Conservation (phyloP, 2,797 vertebrate species). For the Sus cebifrons region DNA sequence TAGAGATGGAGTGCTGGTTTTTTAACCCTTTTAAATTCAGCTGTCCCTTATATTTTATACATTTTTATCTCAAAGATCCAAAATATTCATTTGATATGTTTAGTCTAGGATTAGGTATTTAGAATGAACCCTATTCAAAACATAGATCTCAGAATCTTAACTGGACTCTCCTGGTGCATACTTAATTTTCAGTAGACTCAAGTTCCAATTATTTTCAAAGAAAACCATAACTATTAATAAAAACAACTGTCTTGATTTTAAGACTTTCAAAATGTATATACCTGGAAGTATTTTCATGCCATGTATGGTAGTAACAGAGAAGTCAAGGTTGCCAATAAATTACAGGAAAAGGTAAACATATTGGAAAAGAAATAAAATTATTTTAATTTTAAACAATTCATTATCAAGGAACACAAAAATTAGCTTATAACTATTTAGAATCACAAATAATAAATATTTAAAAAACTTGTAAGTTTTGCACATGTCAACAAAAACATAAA, state of each 20-base stretch:
- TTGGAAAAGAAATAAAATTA: background rate
- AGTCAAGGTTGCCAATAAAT: slow-evolving; percentile 16
- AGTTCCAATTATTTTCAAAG: slow-evolving; percentile 26
- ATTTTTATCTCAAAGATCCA: slow-evolving; percentile 33
- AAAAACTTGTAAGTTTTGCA: background rate
- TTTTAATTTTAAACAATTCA: slow-evolving; percentile 18
- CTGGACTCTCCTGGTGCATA: background rate
- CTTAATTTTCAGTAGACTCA: background rate
- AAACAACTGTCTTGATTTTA: background rate
- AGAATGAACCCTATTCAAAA: slow-evolving; percentile 61
- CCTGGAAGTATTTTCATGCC: background rate
- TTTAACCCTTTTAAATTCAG: background rate
- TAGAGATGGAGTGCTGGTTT: background rate
- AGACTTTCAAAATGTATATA: background rate
- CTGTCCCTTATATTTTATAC: background rate
- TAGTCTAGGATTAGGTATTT: background rate
- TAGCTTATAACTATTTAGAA: slow-evolving; percentile 51
- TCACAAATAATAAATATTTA: background rate
- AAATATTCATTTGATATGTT: slow-evolving; percentile 35
- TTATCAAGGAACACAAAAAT: background rate
- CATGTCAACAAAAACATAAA: background rate
- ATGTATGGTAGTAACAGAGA: slow-evolving; percentile 4
- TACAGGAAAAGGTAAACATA: background rate
- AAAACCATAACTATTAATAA: slow-evolving; percentile 8
- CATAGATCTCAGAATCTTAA: background rate